Evolutionary conservation across 2,888 invertebrate genomes (phyloP).

Genomic region (Malacosoma neustria): DNA sequence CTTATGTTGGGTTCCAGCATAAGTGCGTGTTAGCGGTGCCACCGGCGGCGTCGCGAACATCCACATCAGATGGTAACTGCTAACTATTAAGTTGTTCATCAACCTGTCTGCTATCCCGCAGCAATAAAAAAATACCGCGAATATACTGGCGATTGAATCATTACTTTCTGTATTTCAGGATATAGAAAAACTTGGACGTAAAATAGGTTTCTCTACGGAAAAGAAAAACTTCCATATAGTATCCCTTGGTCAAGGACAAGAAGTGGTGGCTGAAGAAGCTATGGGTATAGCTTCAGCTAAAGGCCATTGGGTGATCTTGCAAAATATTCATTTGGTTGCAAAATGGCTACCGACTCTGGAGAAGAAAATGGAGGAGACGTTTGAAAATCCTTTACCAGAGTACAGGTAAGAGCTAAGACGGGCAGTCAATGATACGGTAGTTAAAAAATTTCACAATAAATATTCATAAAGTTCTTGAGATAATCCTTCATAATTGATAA

Average conservation of each 20-base stretch:
- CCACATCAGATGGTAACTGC: too few species aligned
- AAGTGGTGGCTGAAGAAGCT: slow-evolving; percentile 91
- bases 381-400: slow-evolving; percentile 77
- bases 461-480: too few species aligned
- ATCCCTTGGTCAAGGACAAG: slow-evolving; percentile 96
- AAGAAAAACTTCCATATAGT: slow-evolving; percentile 93
- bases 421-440: too few species aligned
- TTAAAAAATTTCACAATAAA: too few species aligned
- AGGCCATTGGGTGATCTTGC: slow-evolving; percentile 95
- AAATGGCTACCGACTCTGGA: slow-evolving; percentile 92
- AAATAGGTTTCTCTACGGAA: slow-evolving; percentile 85
- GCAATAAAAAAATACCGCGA: too few species aligned
- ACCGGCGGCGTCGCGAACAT: too few species aligned
- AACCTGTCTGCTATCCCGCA: too few species aligned
- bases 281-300: slow-evolving; percentile 83
- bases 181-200: slow-evolving; percentile 89
- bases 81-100: too few species aligned
- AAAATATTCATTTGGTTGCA: slow-evolving; percentile 94
- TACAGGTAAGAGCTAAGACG: slow-evolving; percentile 71
- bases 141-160: too few species aligned
- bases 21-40: too few species aligned
- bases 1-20: too few species aligned
- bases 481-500: too few species aligned
- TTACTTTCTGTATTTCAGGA: slow-evolving; percentile 68
- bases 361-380: slow-evolving; percentile 91